Evolutionary conservation across 2,113 vertebrate genomes (phyloP), one percentile per base, ranked within the genome.

Genomic region (Prietella phreatophila): DNA sequence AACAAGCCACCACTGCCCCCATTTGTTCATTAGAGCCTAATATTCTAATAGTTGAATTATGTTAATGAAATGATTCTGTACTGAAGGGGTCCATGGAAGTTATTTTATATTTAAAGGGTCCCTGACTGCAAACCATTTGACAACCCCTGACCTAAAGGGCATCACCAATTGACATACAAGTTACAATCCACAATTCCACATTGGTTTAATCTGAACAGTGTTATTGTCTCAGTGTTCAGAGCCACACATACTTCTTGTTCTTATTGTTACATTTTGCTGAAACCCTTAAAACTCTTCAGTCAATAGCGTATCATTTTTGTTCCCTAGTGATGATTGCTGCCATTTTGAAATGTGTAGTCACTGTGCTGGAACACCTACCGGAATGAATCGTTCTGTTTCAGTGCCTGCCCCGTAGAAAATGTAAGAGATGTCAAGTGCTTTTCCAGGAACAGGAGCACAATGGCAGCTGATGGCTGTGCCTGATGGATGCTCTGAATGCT

Each of bases 281-380:
- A 30, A 17, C 36, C 9, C 50, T 42, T 9, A 47, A 61, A 61
- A 82, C 9, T 5, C 20, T 67, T 56, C 25, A 27, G 17, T 58
- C n/a, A 20, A 30, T 22, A 19, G n/a, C 63, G 2, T 69, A 61
- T 58, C 22, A 47, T 33, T 53, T 85, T 87, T 55, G 36, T 61
- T 56, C 58, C 60, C 78, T 65, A 42, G 50, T 58, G 67, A 56
- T 50, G 22, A 83, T 88, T 88, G 39, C 65, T 88, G 86, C 84
- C 78, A 89, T 85, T 88, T 84, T 85, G 79, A 89, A 87, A 88
- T 25, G 17, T 82, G 76, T 87, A 85, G 87, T 87, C 87, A 79
- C 42, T 87, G 60, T 60, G 30, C 75, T 20, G 19, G 60, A 83
- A 90, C 85, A 81, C 79, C 85, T 89, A 85, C 36, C 7, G 2